phyloP scores from a whole-genome alignment of 2,113 vertebrate genomes.

The Poecile atricapillus region DNA sequence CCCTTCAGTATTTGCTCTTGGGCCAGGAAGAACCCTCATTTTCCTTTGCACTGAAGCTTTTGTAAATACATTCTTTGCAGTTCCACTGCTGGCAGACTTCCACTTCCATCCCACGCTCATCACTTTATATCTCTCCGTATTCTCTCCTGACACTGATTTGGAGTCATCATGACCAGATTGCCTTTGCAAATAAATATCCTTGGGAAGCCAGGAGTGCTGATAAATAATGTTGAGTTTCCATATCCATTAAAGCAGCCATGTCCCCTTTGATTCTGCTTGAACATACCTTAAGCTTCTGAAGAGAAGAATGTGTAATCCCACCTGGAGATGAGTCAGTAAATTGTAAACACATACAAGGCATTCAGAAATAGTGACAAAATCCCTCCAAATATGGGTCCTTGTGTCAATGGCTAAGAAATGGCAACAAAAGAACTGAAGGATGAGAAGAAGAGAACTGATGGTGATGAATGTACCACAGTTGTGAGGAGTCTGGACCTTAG shows the following conservation, averaged over 20 bases:
- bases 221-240: not conserved
- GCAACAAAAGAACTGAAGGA: not conserved
- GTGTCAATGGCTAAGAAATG: not conserved
- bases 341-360: not conserved
- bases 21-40: slow-evolving; percentile 17
- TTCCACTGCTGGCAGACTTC: slow-evolving; percentile 47
- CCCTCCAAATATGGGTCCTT: not conserved
- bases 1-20: not conserved
- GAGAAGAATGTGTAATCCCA: not conserved
- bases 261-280: not conserved
- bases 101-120: slow-evolving; percentile 46
- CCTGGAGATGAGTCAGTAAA: not conserved
- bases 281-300: not conserved
- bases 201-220: not conserved
- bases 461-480: not conserved
- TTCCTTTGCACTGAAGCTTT: not conserved
- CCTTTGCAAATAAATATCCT: slow-evolving; percentile 17
- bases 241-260: not conserved
- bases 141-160: slow-evolving; percentile 12
- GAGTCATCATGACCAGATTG: slow-evolving; percentile 32
- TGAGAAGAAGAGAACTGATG: not conserved
- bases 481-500: not conserved
- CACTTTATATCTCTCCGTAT: not conserved
- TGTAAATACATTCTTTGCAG: slow-evolving; percentile 45
- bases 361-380: not conserved